phyloP scores from a whole-genome alignment of 2,888 invertebrate species.

The Agrochola lychnidis region DNA sequence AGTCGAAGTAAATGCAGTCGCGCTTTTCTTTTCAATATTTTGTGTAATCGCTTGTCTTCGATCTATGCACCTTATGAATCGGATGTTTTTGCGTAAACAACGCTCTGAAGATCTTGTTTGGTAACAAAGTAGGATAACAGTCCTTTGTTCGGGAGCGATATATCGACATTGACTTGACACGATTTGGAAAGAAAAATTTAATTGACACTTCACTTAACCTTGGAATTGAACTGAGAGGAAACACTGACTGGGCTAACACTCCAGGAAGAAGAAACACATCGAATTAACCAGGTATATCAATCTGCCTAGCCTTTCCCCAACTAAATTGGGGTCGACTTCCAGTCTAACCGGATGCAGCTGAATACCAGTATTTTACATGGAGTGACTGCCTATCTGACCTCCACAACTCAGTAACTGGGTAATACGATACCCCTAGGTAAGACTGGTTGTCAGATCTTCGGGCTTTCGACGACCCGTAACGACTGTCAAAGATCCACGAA shows the following conservation, averaged over 20 bases:
- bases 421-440: too few species aligned
- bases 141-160: conserved; percentile 18
- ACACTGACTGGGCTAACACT: too few species aligned
- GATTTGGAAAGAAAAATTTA: conserved; percentile 3
- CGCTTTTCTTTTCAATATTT: background rate
- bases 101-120: conserved; percentile 44
- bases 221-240: background rate
- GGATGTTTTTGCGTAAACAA: conserved; percentile 54
- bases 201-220: background rate
- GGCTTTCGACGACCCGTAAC: too few species aligned
- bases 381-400: too few species aligned
- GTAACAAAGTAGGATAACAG: conserved; percentile 42
- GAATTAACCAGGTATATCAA: too few species aligned
- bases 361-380: too few species aligned
- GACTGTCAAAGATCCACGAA: too few species aligned
- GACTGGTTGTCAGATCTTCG: too few species aligned
- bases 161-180: conserved; percentile 4
- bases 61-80: conserved; percentile 5
- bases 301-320: too few species aligned
- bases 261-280: background rate
- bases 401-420: too few species aligned
- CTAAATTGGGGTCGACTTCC: too few species aligned
- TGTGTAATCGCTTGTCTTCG: background rate
- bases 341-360: too few species aligned
- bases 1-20: background rate